Conservation (phyloP, 2,888 invertebrate genomes). For the Cecidostiba fungosa region DNA sequence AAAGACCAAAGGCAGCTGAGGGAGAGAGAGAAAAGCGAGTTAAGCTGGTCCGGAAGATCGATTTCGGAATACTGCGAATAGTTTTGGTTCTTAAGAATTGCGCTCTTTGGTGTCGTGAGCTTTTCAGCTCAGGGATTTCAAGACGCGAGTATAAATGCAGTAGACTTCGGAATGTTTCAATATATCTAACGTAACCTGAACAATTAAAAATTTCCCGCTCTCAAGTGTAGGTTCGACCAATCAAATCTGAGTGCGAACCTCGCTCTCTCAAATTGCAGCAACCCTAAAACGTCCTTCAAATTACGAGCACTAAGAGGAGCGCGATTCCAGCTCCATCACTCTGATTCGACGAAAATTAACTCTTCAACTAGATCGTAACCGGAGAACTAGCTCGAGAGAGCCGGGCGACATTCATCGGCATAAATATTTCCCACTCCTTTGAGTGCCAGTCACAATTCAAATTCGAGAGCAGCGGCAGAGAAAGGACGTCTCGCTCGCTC, state of each 20-base stretch:
- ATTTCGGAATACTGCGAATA: conserved; percentile 10
- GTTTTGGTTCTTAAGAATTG: background rate
- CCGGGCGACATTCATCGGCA: conserved; percentile 10
- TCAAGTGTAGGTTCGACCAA: too few relatives aligned
- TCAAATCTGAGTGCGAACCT: too few relatives aligned
- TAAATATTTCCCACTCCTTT: conserved; percentile 3
- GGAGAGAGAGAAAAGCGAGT: background rate
- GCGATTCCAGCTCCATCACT: background rate
- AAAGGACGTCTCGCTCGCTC: background rate
- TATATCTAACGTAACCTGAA: too few relatives aligned
- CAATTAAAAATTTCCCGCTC: too few relatives aligned
- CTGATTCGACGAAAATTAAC: background rate
- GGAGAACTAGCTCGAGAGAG: background rate
- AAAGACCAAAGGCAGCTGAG: too few relatives aligned
- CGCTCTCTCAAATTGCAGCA: too few relatives aligned
- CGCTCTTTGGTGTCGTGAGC: background rate
- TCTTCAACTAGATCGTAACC: background rate
- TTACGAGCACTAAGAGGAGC: background rate
- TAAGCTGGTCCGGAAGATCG: background rate
- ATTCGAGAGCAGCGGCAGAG: conserved; percentile 1
- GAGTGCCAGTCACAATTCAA: conserved; percentile 24
- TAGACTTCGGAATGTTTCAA: too few relatives aligned
- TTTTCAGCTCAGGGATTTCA: background rate
- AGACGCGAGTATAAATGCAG: too few relatives aligned
- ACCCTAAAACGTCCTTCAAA: too few relatives aligned